Conservation (phyloP, 1,140 invertebrate species). For the Triops longicaudatus region DNA sequence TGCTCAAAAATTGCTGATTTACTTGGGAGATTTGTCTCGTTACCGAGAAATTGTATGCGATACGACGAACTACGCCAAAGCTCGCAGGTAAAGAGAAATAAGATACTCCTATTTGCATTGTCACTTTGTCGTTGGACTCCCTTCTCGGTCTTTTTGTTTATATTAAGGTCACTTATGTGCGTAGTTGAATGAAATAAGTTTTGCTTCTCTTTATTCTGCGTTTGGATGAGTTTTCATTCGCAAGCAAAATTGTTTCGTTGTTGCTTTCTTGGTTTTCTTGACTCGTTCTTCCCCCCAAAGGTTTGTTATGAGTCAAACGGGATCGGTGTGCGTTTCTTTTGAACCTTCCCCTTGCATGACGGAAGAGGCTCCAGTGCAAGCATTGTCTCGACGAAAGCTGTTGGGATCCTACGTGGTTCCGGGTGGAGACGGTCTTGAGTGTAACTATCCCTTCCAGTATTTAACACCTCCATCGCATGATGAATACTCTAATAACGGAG, state of each 20-base stretch:
- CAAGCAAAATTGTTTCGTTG: not conserved
- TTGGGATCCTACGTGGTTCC: not conserved
- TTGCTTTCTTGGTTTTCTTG: not conserved
- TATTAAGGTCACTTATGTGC: not conserved
- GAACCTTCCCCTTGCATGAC: not conserved
- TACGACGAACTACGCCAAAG: slow-evolving; percentile 73
- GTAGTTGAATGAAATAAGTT: too few species aligned
- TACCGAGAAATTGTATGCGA: slow-evolving; percentile 74
- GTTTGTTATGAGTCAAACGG: slow-evolving; percentile 4
- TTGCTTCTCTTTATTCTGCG: too few species aligned
- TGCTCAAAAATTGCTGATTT: slow-evolving; percentile 77
- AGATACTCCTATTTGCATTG: slow-evolving; percentile 33
- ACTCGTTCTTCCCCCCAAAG: not conserved
- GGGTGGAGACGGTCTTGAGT: not conserved
- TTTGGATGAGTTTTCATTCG: too few species aligned
- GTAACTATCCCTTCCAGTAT: not conserved
- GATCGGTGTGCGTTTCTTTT: slow-evolving; percentile 4
- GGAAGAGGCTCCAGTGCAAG: not conserved
- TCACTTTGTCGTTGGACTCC: not conserved
- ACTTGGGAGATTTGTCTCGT: slow-evolving; percentile 79
- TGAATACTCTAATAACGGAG: not conserved
- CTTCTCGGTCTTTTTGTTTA: not conserved
- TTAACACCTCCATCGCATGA: not conserved
- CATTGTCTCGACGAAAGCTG: not conserved
- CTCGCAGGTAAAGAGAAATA: slow-evolving; percentile 50